Conservation (phyloP, 2,888 invertebrate genomes). For the Drosophila hawaiiensis region DNA sequence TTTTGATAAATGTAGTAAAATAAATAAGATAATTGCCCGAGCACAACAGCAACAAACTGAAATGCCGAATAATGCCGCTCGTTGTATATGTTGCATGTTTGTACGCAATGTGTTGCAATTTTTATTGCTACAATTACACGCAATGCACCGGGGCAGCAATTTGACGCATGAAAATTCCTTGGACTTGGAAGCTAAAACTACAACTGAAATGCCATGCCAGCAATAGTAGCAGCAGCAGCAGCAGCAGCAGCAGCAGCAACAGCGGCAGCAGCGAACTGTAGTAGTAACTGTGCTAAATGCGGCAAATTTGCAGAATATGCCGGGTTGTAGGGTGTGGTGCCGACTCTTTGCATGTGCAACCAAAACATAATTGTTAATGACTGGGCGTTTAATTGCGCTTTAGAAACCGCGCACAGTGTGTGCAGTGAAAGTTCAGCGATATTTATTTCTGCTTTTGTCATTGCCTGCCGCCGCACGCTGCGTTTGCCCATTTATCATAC, state of each 20-base stretch:
- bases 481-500: constrained; percentile 66
- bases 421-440: constrained; percentile 67
- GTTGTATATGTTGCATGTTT: constrained; percentile 69
- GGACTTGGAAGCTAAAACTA: constrained; percentile 47
- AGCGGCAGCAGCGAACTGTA: constrained; percentile 20
- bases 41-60: background rate
- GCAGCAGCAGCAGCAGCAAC: background rate
- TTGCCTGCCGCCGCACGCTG: constrained; percentile 63
- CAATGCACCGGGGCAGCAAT: constrained; percentile 72
- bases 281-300: constrained; percentile 61
- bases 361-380: constrained; percentile 73
- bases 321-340: background rate
- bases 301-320: constrained; percentile 65
- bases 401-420: constrained; percentile 32
- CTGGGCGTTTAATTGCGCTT: constrained; percentile 74
- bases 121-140: constrained; percentile 79
- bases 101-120: constrained; percentile 79
- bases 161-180: constrained; percentile 78
- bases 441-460: constrained; percentile 33
- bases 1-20: constrained; percentile 72
- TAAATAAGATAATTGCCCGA: constrained; percentile 73
- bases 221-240: constrained; percentile 11
- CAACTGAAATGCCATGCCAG: constrained; percentile 59
- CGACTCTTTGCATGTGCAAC: constrained; percentile 64
- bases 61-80: constrained; percentile 12